A percentile compares a stretch with the other conserved stretches of the same genome.
phyloP scores from a whole-genome alignment of 2,797 vertebrate genomes.

The Hydrocynus forskahlii region DNA sequence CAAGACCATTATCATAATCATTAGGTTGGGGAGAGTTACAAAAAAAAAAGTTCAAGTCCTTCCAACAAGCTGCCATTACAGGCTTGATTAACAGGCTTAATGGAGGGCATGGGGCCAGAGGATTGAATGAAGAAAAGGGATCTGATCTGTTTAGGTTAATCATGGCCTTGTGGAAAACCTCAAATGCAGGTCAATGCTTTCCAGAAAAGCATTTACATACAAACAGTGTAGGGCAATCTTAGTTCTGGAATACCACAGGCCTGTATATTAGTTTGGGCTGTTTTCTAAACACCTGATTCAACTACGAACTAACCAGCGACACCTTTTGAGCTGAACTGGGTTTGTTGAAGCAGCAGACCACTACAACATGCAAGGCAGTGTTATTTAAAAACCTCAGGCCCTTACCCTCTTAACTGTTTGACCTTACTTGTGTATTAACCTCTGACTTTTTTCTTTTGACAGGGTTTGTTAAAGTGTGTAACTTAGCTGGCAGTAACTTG shows the following conservation, averaged over 20 bases:
- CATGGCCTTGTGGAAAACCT: neutral
- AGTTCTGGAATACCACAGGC: neutral
- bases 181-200: neutral
- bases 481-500: no score
- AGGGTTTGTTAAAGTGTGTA: no score
- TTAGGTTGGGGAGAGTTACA: slow-evolving; percentile 59
- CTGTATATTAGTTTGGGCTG: no score
- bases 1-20: slow-evolving; percentile 67
- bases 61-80: slow-evolving; percentile 51
- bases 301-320: neutral
- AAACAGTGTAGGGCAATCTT: neutral
- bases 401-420: no score
- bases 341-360: no score
- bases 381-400: neutral
- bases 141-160: slow-evolving; percentile 41
- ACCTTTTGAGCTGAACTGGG: no score
- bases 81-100: slow-evolving; percentile 59
- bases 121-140: slow-evolving; percentile 37
- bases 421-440: no score
- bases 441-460: no score
- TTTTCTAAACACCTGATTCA: neutral
- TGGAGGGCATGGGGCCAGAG: slow-evolving; percentile 40
- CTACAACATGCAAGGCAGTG: neutral
- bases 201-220: neutral
- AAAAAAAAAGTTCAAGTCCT: slow-evolving; percentile 36